Evolutionary conservation across 2,113 vertebrate genomes (phyloP), one percentile per base, ranked within the genome.

Genomic region (Hippopotamus amphibius): DNA sequence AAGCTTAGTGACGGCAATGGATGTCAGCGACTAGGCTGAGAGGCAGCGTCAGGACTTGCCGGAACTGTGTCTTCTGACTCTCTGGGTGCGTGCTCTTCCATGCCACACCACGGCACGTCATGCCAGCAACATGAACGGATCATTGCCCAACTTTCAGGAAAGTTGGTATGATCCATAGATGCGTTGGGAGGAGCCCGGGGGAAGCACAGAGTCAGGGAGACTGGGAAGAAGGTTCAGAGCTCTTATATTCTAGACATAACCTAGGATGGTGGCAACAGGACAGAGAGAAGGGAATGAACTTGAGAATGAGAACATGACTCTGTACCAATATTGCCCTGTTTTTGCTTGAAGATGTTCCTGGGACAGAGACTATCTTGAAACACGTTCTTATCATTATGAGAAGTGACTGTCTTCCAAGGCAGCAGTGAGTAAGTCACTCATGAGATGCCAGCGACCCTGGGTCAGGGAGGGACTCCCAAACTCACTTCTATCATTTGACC

Each of bases 281-380:
- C 41, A 83, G 80, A 93, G 9, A 63, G 69, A 79, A 65, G 28
- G 7, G n/a, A 83, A 76, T 15, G 19, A 77, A 46, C 76, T 68
- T 59, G 28, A 87, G 50, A 90, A 95, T n/a, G 19, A 81, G 55
- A 69, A 43, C 12, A 24, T 30, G 24, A 77, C 21, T 90, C 26
- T 74, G 24, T 6, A 82, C 0, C 30, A n/a, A 55, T 21, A 85
- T 80, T n/a, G 6, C 19, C 33, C 1, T 41, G 17, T 24, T 93
- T 66, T 84, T 83, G 43, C 33, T 90, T 26, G 33, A 41, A 66
- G 33, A 66, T 53, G 5, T 41, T 63, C 6, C n/a, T 69, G 43
- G 87, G 48, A 93, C 37, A 94, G 50, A 96, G 76, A 83, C 0
- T 71, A 16, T 94, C 84, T 61, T 46, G 16, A 81, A 95, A 89